Conservation (phyloP, 2,113 vertebrate species). For the Apteryx mantelli region DNA sequence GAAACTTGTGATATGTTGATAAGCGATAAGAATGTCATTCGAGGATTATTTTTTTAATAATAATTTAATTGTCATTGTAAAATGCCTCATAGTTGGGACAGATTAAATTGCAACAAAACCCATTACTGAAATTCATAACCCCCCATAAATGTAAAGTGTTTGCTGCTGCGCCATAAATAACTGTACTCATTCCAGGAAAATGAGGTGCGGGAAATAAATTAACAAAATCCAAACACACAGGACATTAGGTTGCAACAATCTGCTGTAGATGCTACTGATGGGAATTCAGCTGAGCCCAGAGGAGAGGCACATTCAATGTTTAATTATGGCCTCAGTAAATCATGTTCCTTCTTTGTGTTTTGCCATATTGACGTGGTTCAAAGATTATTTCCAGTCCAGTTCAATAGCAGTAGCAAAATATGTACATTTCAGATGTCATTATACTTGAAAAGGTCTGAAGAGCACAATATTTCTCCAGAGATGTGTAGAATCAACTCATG, state of each 20-base stretch:
- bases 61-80: constrained; percentile 86
- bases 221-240: constrained; percentile 78
- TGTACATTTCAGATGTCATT: constrained; percentile 41
- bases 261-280: constrained; percentile 61
- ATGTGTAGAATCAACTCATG: neutral
- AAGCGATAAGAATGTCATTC: constrained; percentile 80
- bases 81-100: constrained; percentile 81
- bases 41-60: constrained; percentile 83
- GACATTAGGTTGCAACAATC: constrained; percentile 78
- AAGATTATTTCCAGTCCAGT: constrained; percentile 13
- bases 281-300: constrained; percentile 52
- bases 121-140: constrained; percentile 84
- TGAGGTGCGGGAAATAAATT: constrained; percentile 82
- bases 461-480: constrained; percentile 40
- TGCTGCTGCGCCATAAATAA: constrained; percentile 80
- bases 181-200: constrained; percentile 77
- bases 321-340: constrained; percentile 76
- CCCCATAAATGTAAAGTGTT: constrained; percentile 83
- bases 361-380: constrained; percentile 46
- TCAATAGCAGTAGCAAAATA: constrained; percentile 24
- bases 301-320: constrained; percentile 66
- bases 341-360: constrained; percentile 48
- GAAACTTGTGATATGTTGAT: constrained; percentile 81
- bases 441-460: constrained; percentile 53
- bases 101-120: constrained; percentile 83